These are phyloP conservation scores for Heliothis peltigera DNA, from an alignment of 2,888 invertebrate genomes.

Conservation along the genomic window DNA sequence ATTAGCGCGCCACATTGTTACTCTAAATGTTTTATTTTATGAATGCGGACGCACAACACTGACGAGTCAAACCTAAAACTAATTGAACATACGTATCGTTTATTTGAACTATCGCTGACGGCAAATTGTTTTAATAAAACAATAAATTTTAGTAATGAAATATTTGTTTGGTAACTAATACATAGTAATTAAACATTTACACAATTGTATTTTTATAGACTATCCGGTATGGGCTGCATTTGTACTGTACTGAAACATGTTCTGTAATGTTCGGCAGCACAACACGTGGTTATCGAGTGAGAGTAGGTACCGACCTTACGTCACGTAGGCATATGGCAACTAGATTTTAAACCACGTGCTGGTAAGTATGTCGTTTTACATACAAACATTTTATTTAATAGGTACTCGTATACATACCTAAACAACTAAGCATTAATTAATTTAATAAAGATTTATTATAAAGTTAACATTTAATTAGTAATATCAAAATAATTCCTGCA, in stretches of 20 bases:
- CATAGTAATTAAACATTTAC: constrained; percentile 33
- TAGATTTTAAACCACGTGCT: constrained; percentile 37
- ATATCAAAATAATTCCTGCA: too few species aligned
- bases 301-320: constrained; percentile 13
- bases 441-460: too few species aligned
- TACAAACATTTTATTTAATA: background rate
- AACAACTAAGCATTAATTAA: background rate
- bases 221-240: constrained; percentile 40
- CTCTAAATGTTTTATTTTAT: constrained; percentile 41
- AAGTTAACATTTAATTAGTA: too few species aligned
- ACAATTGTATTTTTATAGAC: constrained; percentile 36
- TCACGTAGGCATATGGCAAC: constrained; percentile 21
- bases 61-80: background rate
- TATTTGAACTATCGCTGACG: constrained; percentile 39
- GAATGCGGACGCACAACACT: constrained; percentile 3
- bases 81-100: constrained; percentile 10
- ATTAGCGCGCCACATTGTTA: constrained; percentile 41
- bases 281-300: background rate
- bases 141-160: background rate
- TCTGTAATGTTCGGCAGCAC: constrained; percentile 11
- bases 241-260: constrained; percentile 6
- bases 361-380: constrained; percentile 4
- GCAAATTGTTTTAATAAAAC: constrained; percentile 11
- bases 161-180: constrained; percentile 9
- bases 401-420: background rate